Conservation (phyloP, 2,797 vertebrate species). For the Nyctibius grandis region DNA sequence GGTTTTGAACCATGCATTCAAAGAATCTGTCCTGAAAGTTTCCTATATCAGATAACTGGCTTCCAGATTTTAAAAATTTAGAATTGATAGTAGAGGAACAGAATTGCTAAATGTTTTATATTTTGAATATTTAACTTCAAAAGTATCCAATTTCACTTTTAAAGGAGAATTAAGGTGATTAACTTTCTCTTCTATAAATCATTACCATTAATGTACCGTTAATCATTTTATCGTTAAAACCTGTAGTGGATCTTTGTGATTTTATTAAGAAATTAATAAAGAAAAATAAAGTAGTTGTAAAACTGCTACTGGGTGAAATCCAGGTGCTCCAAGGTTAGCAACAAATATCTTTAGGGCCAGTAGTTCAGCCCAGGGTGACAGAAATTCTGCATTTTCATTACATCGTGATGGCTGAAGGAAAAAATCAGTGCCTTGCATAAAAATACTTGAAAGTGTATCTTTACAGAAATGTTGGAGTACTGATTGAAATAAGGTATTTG, state of each 20-base stretch:
- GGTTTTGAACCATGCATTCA: background rate
- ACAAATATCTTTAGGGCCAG: background rate
- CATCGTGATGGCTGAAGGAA: background rate
- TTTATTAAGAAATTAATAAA: background rate
- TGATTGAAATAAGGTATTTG: background rate
- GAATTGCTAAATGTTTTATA: background rate
- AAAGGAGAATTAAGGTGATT: background rate
- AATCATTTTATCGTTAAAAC: background rate
- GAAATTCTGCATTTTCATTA: background rate
- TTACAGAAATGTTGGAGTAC: background rate
- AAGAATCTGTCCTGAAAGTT: background rate
- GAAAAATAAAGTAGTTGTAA: background rate
- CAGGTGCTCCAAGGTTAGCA: background rate
- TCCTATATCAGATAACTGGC: background rate
- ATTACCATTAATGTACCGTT: background rate
- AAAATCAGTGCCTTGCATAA: constrained; percentile 45
- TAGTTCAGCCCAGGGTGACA: background rate
- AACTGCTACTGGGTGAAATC: background rate
- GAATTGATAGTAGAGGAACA: background rate
- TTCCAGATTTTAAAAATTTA: background rate
- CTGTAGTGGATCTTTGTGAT: background rate
- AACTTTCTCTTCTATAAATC: background rate
- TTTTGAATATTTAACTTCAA: background rate
- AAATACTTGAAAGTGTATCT: constrained; percentile 10
- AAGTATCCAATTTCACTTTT: background rate